Conservation (phyloP, 2,797 vertebrate genomes). For the Anguilla obscura region DNA sequence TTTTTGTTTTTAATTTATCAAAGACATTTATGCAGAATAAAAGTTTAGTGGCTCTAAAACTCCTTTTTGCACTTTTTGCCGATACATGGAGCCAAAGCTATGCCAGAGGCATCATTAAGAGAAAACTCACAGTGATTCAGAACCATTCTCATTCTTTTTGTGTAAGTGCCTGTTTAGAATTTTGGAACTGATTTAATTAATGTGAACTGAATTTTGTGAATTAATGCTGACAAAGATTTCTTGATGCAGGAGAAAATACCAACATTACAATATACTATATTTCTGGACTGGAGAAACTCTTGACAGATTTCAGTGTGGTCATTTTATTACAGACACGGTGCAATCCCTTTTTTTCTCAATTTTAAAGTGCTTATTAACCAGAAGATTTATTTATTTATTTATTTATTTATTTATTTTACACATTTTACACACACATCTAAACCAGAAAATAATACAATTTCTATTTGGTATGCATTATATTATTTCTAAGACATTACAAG, state of each 20-base stretch:
- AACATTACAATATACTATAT: neutral
- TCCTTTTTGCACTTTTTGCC: neutral
- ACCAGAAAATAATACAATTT: too few relatives aligned
- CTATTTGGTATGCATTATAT: too few relatives aligned
- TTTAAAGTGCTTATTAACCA: too few relatives aligned
- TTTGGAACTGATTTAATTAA: neutral
- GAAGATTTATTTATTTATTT: too few relatives aligned
- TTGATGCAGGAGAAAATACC: neutral
- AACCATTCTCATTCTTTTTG: neutral
- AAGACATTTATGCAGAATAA: conserved; percentile 8
- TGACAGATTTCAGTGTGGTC: neutral
- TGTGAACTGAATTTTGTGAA: neutral
- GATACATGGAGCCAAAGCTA: neutral
- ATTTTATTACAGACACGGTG: neutral
- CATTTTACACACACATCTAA: too few relatives aligned
- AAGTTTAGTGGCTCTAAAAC: conserved; percentile 3
- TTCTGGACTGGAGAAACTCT: neutral
- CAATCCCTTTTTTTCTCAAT: too few relatives aligned
- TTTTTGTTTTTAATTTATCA: conserved; percentile 4
- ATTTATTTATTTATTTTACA: too few relatives aligned
- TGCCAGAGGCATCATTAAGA: conserved; percentile 7
- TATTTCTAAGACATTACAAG: too few relatives aligned
- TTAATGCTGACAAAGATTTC: neutral
- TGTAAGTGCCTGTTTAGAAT: neutral
- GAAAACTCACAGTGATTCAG: neutral